phyloP scores from a whole-genome alignment of 2,113 vertebrate genomes.

The Elaphurus davidianus region DNA sequence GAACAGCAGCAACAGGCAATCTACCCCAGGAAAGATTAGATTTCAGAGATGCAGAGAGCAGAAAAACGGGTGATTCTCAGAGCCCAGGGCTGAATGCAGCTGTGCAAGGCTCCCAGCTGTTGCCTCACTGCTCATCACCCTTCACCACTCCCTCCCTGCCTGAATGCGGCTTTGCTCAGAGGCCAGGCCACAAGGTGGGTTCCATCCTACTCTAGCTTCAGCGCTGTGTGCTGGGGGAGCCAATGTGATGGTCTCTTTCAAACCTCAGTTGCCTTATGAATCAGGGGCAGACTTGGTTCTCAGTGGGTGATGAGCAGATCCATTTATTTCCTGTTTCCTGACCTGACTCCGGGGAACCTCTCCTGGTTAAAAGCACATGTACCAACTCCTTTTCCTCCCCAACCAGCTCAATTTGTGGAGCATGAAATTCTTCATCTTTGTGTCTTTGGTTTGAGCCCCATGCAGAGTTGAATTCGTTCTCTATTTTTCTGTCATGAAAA shows the following conservation, averaged over 20 bases:
- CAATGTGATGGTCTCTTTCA: neutral
- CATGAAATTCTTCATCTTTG: neutral
- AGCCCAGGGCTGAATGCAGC: too few relatives aligned
- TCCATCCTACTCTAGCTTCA: neutral
- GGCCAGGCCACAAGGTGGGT: neutral
- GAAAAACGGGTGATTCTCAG: neutral
- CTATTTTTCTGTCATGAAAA: neutral
- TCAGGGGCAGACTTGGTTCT: neutral
- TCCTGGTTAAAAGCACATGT: too few relatives aligned
- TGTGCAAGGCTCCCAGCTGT: neutral
- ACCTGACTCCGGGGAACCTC: neutral
- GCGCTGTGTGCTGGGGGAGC: neutral
- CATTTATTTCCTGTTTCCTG: neutral
- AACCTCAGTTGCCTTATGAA: neutral
- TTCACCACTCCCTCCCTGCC: too few relatives aligned
- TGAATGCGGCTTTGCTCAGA: neutral
- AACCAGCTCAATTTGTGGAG: neutral
- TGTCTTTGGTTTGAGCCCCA: neutral
- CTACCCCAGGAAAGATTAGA: neutral
- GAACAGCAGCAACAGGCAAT: neutral
- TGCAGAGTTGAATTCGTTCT: too few relatives aligned
- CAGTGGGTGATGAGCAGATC: fast-evolving
- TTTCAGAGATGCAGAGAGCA: neutral
- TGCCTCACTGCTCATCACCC: too few relatives aligned
- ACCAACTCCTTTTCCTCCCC: fast-evolving